phyloP scores from a whole-genome alignment of 23 tunicate genomes.

The Clavelina lepadiformis region DNA sequence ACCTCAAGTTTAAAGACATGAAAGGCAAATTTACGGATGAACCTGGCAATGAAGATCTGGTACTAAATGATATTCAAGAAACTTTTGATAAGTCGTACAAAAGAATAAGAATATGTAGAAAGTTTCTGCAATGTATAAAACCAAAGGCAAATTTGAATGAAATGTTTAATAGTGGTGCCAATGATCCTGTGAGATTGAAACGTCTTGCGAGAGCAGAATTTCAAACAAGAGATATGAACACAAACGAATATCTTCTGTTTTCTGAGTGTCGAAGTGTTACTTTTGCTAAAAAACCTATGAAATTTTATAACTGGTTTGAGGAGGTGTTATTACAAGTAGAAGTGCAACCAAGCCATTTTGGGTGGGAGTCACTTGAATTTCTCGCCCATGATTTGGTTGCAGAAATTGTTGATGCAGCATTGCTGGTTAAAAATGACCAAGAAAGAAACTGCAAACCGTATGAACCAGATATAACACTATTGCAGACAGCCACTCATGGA shows the following conservation, averaged over 20 bases:
- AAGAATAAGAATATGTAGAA: neutral
- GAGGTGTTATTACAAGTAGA: neutral
- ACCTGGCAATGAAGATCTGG: no score
- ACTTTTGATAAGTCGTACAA: neutral
- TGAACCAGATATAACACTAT: no score
- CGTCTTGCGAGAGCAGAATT: conserved; percentile 38
- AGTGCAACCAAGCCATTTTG: conserved; percentile 15
- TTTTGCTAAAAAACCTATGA: conserved; percentile 13
- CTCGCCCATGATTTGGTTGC: conserved; percentile 58
- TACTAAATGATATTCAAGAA: no score
- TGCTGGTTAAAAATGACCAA: conserved; percentile 11
- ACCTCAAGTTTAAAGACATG: conserved; percentile 18
- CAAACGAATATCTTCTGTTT: conserved; percentile 23
- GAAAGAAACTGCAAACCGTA: no score
- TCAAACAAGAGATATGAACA: conserved; percentile 55
- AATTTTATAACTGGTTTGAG: conserved; percentile 45
- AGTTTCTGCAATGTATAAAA: conserved; percentile 15
- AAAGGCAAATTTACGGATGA: no score
- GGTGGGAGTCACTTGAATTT: conserved; percentile 57
- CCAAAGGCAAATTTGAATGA: neutral
- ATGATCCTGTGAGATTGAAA: conserved; percentile 1
- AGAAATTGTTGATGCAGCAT: conserved; percentile 3
- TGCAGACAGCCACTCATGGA: no score
- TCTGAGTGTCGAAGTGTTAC: conserved; percentile 30
- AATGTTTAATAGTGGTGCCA: neutral